Conservation (phyloP, 2,113 vertebrate species). For the Oriolus oriolus region DNA sequence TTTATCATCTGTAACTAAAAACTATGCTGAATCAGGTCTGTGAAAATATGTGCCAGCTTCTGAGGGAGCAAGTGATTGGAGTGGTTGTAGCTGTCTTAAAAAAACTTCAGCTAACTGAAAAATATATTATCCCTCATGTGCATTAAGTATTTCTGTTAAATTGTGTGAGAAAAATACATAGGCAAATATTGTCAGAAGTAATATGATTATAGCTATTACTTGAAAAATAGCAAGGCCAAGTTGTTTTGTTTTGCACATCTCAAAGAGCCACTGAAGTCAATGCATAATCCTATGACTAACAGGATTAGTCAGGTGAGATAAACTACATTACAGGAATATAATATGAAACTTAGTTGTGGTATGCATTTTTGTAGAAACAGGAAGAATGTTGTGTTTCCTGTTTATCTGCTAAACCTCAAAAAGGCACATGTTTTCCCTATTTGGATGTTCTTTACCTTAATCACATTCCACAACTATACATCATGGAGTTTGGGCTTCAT, state of each 20-base stretch:
- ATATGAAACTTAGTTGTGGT: not conserved
- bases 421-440: not conserved
- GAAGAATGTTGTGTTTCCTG: not conserved
- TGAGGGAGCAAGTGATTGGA: not conserved
- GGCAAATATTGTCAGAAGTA: not conserved
- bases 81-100: not conserved
- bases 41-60: not conserved
- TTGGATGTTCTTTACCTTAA: not conserved
- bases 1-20: not conserved
- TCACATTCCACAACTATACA: not conserved
- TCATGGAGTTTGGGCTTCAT: not conserved
- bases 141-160: not conserved
- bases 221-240: not conserved
- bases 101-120: not conserved
- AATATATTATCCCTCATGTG: fast-evolving
- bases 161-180: not conserved
- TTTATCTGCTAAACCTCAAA: not conserved
- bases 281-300: not conserved
- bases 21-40: not conserved
- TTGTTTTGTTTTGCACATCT: not conserved
- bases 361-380: not conserved
- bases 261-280: not conserved
- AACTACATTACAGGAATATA: not conserved
- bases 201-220: not conserved
- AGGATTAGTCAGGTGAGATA: not conserved